Conservation (phyloP, 2,797 vertebrate species). For the Bucorvus abyssinicus region DNA sequence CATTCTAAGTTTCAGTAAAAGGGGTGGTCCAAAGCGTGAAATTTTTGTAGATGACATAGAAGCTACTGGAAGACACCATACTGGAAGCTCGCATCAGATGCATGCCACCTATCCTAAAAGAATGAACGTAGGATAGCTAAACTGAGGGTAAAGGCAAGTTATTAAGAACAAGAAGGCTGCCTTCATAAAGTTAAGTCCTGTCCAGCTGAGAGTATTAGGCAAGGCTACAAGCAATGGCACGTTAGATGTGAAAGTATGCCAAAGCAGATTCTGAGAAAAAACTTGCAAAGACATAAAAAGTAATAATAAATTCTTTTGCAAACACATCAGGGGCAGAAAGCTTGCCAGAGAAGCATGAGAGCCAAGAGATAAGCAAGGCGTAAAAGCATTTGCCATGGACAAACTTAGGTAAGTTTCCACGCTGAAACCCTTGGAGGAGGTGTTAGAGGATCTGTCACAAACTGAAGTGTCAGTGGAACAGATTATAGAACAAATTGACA, state of each 20-base stretch:
- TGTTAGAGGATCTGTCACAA: conserved; percentile 59
- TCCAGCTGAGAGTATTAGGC: not conserved
- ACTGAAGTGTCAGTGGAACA: conserved; percentile 28
- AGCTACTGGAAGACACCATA: not conserved
- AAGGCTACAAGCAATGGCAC: not conserved
- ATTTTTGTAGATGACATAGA: not conserved
- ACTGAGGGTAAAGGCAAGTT: not conserved
- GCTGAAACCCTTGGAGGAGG: conserved; percentile 13
- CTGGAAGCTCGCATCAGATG: not conserved
- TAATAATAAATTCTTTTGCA: conserved; percentile 47
- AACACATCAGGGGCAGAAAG: conserved; percentile 29
- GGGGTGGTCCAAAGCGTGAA: not conserved
- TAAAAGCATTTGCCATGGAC: conserved; percentile 13
- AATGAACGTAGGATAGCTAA: not conserved
- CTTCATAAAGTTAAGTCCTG: not conserved
- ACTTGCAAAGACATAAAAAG: not conserved
- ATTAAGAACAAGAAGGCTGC: not conserved
- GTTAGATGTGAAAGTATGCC: not conserved
- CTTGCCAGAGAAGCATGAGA: conserved; percentile 37
- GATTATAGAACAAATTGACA: conserved; percentile 39
- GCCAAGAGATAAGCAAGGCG: conserved; percentile 47
- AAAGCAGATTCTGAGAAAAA: not conserved
- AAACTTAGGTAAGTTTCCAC: conserved; percentile 34
- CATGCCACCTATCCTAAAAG: not conserved
- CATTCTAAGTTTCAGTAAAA: not conserved